Evolutionary conservation across 1,140 invertebrate species (phyloP), one percentile per base, ranked within the genome.

Genomic region (Cardiocondyla obscurior): DNA sequence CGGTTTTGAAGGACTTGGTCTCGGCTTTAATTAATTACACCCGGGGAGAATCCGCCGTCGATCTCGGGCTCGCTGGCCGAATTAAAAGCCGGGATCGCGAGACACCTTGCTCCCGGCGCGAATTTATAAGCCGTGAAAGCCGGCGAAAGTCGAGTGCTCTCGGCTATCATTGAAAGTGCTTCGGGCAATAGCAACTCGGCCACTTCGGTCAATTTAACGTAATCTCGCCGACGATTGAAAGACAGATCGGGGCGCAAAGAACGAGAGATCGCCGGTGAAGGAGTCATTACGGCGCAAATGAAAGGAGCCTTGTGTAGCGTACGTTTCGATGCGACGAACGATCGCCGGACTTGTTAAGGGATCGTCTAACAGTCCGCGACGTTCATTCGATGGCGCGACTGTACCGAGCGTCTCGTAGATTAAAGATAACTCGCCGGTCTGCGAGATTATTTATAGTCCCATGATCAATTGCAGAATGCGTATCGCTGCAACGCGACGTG

Each of bases 191-290:
- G 76, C 83, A 60, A 67, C 72, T 74, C 57, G 77, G 51, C 51
- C 77, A 88, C 87, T 87, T 87, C 76, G 86, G 76, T 87, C 86
- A 88, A 88, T 88, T 88, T 87, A 88, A 77, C 85, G 86, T 73
- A 86, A 85, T 85, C 70, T 83, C 44, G 83, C 57, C 82, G 82
- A 87, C 85, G 87, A 88, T 88, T 88, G 86, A 82, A 70, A 82
- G 44, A 69, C 51, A 70, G 49, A 49, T 39, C 65, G 81, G 28
- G 28, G 74, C 55, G 55, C 49, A 82, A 81, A 85, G 83, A 88
- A 88, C 46, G 44, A 14, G 72, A 49, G 73, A 84, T 76, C 55
- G 69, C 51, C 39, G 60, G 22, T 62, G 72, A 73, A 55, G 73
- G 30, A 67, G 85, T 73, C 58, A 62, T 87, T 86, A 83, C 28